These are phyloP conservation scores for Charaxes varanes DNA, from an alignment of 1,140 invertebrate species.

Conservation along the genomic window DNA sequence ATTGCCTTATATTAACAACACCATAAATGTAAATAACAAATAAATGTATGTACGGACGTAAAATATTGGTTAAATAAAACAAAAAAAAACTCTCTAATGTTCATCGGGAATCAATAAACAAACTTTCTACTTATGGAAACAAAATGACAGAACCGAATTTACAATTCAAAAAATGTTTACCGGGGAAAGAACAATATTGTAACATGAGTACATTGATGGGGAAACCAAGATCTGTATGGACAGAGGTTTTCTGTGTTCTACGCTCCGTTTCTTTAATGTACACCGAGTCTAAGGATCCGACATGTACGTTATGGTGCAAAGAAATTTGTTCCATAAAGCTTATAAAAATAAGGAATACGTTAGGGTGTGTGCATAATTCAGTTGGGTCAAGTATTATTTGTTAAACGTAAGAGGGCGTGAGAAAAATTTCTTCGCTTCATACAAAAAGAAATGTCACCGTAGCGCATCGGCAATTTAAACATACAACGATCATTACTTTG, in stretches of 20 bases:
- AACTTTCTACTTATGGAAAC: slow-evolving; percentile 5
- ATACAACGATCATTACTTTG: slow-evolving; percentile 20
- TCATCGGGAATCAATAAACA: slow-evolving; percentile 1
- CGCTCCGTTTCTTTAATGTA: slow-evolving; percentile 33
- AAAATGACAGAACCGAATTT: background rate
- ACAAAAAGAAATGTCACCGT: slow-evolving; percentile 12
- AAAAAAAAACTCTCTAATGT: too few species aligned
- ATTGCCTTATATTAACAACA: too few species aligned
- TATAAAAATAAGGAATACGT: too few species aligned
- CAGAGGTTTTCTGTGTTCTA: slow-evolving; percentile 28
- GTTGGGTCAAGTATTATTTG: too few species aligned
- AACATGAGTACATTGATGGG: slow-evolving; percentile 22
- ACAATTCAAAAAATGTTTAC: slow-evolving; percentile 4
- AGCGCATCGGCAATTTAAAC: slow-evolving; percentile 13
- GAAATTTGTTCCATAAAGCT: slow-evolving; percentile 16
- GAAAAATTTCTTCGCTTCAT: slow-evolving; percentile 8
- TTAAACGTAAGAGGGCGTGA: too few species aligned
- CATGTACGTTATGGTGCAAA: background rate
- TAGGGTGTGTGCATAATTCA: too few species aligned
- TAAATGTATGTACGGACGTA: too few species aligned
- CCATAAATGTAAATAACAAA: too few species aligned
- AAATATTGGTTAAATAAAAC: too few species aligned
- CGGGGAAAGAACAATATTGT: slow-evolving; percentile 1
- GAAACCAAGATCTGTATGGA: slow-evolving; percentile 21
- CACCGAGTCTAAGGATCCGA: background rate